Conservation (phyloP, 2,113 vertebrate species). For the Trichechus manatus region DNA sequence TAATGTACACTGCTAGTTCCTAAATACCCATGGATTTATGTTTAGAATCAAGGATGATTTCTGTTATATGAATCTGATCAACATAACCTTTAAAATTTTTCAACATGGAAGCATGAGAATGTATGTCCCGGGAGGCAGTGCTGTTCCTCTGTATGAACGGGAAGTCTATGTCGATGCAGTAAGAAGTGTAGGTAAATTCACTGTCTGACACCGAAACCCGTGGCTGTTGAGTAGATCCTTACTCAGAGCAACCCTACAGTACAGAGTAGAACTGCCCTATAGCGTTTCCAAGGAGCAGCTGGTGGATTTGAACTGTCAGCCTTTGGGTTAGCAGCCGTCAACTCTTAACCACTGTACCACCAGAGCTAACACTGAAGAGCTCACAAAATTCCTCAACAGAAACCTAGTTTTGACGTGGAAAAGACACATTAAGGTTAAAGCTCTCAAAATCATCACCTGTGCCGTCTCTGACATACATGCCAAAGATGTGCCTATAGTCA, state of each 20-base stretch:
- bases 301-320: not conserved
- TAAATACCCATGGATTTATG: not conserved
- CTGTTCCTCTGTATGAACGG: not conserved
- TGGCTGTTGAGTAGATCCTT: too few relatives aligned
- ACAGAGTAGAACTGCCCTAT: too few relatives aligned
- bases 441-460: not conserved
- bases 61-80: not conserved
- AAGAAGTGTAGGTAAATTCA: not conserved
- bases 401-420: not conserved
- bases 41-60: slow-evolving; percentile 1
- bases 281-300: not conserved
- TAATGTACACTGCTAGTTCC: not conserved
- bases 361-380: not conserved
- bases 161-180: too few relatives aligned
- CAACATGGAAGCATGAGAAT: not conserved
- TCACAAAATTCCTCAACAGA: not conserved
- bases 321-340: not conserved
- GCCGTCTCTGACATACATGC: not conserved
- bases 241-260: too few relatives aligned
- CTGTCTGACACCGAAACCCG: not conserved
- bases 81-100: not conserved
- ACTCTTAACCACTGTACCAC: not conserved
- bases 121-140: not conserved
- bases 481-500: not conserved
- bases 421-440: not conserved